Base-by-base conservation (phyloP, 1,140 invertebrate species). In the Drosophila burlai region DNA sequence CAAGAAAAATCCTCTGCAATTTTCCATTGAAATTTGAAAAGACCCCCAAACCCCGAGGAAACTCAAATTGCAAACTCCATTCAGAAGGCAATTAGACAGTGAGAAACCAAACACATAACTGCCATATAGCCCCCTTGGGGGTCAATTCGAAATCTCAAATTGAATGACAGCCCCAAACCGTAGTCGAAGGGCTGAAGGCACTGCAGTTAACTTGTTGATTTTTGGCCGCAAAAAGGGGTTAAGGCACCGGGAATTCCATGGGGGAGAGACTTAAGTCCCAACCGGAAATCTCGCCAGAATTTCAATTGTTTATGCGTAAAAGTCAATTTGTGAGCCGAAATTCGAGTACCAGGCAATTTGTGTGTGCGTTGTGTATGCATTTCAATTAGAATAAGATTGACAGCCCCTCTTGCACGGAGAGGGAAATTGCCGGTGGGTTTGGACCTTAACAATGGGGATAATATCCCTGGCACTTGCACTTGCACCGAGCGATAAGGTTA, bases 191-290 rank as follows among this genome's bases (percentile, higher is more conserved):
- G 72, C 57, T 62, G 31, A 31, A 3, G 45, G 38, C 61, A 72
- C 59, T 80, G 85, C 85, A 87, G 80, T 83, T 87, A 73, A 87
- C 85, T 89, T 89, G 85, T 89, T 89, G 85, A 89, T 85, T 85
- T 85, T 85, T 76, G 42, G 36, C 74, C 67, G 21, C 29, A 43
- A 45, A n/a, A 24, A 43, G 38, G 54, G 69, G 49, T 15, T 50
- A n/a, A 13, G 18, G 42, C 15, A 8, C 58, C 42, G 2, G 4
- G 6, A 50, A 31, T 6, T 29, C 9, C 18, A 18, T 6, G 2
- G 9, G 11, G 7, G 29, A 10, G 24, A 34, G 29, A 31, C 29
- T 16, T 26, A 40, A 60, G 40, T 49, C 31, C 49, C 31, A 76
- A 8, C 47, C 29, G 59, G 47, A 77, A 77, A 77, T 76, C 72